Base-by-base conservation (phyloP, 2,797 vertebrate species). In the Lates japonicus region DNA sequence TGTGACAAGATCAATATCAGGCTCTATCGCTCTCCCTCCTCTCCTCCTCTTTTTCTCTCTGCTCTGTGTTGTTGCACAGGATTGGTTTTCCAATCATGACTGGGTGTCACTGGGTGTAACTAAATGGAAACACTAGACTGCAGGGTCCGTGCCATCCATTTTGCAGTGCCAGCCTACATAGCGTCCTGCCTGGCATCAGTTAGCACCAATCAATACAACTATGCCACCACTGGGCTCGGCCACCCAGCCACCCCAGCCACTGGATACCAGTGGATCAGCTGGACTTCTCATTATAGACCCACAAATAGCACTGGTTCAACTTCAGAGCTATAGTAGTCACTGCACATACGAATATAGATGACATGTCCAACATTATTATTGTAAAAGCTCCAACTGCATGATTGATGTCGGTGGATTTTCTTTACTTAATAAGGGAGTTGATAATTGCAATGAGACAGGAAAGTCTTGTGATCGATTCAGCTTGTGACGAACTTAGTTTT, bases 221-320 rank as follows among this genome's bases (percentile, higher is more conserved):
- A 44, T 80, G 80, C 81, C 81, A 72, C 69, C 51, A 16, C 58
- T 63, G 46, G 78, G 62, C 69, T 70, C 2, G 55, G 69, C 84
- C 85, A 69, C 78, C 81, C 70, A 52, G 74, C 72, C 69, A 7
- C 57, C 74, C 64, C 70, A 52, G 70, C 74, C 74, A 61, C 73
- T 78, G 81, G 76, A 87, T 89, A 83, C 68, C 87, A 82, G 39
- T 1, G 59, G 35, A 83, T 88, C 75, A 29, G 89, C 89, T 92
- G 90, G 85, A 77, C 90, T 93, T 89, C 76, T 88, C 90, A 88
- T 93, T 84, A 93, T 9, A 65, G 78, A 75, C 37, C 88, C 81
- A 78, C 72, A 83, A 90, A 87, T 81, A 74, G 80, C 68, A 29
- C 42, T 29, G 83, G 72, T 58, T 78, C 65, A 69, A 76, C 64